Percentiles rank a stretch among this genome's conserved stretches.
These are phyloP conservation scores for Pseudorectes ferrugineus DNA, from an alignment of 2,113 vertebrate genomes.

Conservation along the genomic window DNA sequence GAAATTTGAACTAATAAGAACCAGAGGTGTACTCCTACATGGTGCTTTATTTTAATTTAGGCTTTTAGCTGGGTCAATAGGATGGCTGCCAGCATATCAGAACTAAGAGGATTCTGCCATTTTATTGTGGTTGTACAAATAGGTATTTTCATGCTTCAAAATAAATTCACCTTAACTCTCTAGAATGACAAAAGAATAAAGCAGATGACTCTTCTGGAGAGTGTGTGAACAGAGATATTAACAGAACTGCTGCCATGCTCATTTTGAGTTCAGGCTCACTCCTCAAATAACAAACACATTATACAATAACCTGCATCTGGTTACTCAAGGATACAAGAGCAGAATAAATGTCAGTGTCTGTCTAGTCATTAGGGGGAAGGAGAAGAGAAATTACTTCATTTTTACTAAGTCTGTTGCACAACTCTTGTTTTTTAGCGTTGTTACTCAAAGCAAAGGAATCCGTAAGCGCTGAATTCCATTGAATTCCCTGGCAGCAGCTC, in stretches of 20 bases:
- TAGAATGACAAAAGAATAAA: background rate
- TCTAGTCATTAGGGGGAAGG: background rate
- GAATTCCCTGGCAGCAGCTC: background rate
- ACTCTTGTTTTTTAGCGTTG: background rate
- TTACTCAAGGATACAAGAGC: background rate
- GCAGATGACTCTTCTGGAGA: background rate
- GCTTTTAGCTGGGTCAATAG: background rate
- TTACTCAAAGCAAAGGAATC: slow-evolving; percentile 50
- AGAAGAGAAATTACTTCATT: background rate
- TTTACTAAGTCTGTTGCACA: background rate
- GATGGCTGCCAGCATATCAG: background rate
- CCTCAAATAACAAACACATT: background rate
- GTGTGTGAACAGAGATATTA: background rate
- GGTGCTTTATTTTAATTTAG: background rate
- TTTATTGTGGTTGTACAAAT: background rate
- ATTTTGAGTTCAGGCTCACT: background rate
- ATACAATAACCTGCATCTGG: background rate
- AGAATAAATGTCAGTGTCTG: background rate
- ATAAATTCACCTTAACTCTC: background rate
- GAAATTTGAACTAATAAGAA: background rate
- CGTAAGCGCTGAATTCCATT: background rate
- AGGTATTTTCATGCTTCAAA: background rate
- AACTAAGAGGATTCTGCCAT: background rate
- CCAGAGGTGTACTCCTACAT: background rate
- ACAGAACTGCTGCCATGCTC: background rate